Evolutionary conservation across 2,888 invertebrate genomes (phyloP), one percentile per base, ranked within the genome.

Genomic region (Seira ritae): DNA sequence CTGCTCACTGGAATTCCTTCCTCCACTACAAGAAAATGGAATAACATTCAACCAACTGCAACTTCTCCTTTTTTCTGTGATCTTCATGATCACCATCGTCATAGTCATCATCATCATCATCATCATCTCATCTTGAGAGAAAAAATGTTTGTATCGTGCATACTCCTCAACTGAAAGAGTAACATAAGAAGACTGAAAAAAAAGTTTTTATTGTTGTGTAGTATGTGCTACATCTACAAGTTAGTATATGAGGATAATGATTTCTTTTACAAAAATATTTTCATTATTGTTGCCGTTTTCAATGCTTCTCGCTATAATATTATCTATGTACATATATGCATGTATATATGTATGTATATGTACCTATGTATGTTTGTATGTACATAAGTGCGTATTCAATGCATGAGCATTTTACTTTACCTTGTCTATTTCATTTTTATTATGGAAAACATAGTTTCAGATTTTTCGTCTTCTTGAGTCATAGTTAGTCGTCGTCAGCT

Each of bases 1-100:
- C 65, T 65, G 19, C 72, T 71, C 80, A 80, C 80, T 80, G 80
- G 80, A 80, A 80, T 80, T 74, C 62, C 65, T 69, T 65, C 67
- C 74, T 65, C 67, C 74, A 23, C 31, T 70, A 23, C n/a, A 68
- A 76, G 15, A 4, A 24, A 22, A 55, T 23, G 68, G 22, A 46
- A 37, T 24, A 71, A 20, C 67, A 23, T 67, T 65, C 1, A 23
- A 23, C 10, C 15, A 65, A 4, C 17, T 15, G 12, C 60, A 22
- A 23, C 71, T 60, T 19, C 55, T 60, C 31, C 37, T 31, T 31
- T 31, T 62, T 19, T 19, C 20, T 24, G 23, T 67, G 20, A 79
- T 68, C 68, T 68, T 73, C 60, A 50, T 50, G 3, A 31, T 31
- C 31, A 31, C 8, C 31, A 8, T 15, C 50, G 12, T 50, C 31